Percentiles rank a stretch among this genome's conserved stretches.
Conservation (phyloP, 2,797 vertebrate species). For the Calcarius lapponicus region DNA sequence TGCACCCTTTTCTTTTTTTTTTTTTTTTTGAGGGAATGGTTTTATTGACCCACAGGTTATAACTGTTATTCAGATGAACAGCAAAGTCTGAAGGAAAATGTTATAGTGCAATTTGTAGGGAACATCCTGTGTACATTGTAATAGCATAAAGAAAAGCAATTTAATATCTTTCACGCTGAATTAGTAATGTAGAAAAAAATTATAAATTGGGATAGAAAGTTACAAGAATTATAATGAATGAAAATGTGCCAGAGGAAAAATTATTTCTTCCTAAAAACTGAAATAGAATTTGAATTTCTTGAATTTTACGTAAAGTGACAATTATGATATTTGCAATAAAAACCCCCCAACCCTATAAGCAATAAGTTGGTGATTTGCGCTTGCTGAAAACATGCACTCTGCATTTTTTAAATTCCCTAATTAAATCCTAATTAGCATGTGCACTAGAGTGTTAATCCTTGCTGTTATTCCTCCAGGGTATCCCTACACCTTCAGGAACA, state of each 20-base stretch:
- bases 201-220: slow-evolving; percentile 1
- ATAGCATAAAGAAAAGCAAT: background rate
- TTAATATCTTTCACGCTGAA: background rate
- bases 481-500: slow-evolving; percentile 71
- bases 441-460: slow-evolving; percentile 77
- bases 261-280: slow-evolving; percentile 52
- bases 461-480: slow-evolving; percentile 70
- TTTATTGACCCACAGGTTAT: background rate
- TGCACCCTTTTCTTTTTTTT: background rate
- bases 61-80: background rate
- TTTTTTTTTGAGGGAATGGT: background rate
- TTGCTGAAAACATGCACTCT: slow-evolving; percentile 71
- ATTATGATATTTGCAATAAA: slow-evolving; percentile 72
- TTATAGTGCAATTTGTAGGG: background rate
- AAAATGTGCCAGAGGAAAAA: slow-evolving; percentile 45
- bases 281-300: slow-evolving; percentile 62
- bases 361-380: slow-evolving; percentile 69
- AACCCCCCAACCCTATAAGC: slow-evolving; percentile 49
- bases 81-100: background rate
- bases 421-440: slow-evolving; percentile 80
- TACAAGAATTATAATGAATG: slow-evolving; percentile 2
- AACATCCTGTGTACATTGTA: background rate
- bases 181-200: background rate
- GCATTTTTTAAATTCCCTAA: slow-evolving; percentile 76
- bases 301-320: slow-evolving; percentile 68